phyloP scores from a whole-genome alignment of 1,140 invertebrate genomes.

The Fopius arisanus region DNA sequence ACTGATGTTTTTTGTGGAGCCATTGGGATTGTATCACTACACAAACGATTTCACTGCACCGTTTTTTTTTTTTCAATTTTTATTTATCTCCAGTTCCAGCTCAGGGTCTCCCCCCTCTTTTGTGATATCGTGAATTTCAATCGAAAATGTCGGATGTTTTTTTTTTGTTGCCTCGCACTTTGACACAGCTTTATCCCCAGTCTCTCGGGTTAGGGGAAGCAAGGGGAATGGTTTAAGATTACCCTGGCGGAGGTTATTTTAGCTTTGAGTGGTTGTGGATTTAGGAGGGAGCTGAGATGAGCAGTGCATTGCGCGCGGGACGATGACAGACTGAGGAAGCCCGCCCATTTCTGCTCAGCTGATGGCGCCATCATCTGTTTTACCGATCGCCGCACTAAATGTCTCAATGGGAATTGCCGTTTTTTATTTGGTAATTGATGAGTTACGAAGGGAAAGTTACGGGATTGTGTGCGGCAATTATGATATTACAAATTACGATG shows the following conservation, averaged over 20 bases:
- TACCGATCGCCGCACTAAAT: background rate
- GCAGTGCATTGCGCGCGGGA: slow-evolving; percentile 17
- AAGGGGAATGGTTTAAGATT: background rate
- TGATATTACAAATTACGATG: too few species aligned
- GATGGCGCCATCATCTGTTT: background rate
- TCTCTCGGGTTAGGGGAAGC: background rate
- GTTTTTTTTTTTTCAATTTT: background rate
- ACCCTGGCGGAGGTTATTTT: slow-evolving; percentile 12
- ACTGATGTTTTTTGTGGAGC: slow-evolving; percentile 42
- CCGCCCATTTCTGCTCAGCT: slow-evolving; percentile 11
- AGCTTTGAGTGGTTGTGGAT: background rate
- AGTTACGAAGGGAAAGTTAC: background rate
- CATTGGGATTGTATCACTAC: slow-evolving; percentile 29
- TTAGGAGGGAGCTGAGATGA: background rate
- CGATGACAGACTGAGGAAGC: slow-evolving; percentile 29
- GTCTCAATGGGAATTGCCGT: too few species aligned
- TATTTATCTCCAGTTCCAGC: background rate
- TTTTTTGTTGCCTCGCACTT: background rate
- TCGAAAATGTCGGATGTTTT: too few species aligned
- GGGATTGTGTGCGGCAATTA: too few species aligned
- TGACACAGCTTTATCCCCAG: background rate
- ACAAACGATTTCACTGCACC: background rate
- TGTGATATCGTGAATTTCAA: too few species aligned
- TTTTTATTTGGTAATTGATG: too few species aligned
- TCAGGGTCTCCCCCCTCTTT: too few species aligned